phyloP scores from a whole-genome alignment of 2,888 invertebrate genomes.

The Leptopilina drosophilae region DNA sequence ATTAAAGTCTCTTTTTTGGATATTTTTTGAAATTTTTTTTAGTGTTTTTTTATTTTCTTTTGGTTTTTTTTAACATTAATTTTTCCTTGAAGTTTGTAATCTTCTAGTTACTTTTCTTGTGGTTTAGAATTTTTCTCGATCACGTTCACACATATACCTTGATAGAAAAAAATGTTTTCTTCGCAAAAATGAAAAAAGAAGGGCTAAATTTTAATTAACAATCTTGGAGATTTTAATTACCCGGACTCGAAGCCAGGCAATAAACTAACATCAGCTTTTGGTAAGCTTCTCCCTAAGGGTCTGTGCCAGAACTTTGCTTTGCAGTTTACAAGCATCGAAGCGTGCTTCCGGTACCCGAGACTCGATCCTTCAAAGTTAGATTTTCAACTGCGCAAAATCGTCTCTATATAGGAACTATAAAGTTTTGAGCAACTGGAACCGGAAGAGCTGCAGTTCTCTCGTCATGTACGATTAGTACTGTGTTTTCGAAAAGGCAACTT shows the following conservation, averaged over 20 bases:
- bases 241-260: slow-evolving; percentile 1
- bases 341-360: slow-evolving; percentile 53
- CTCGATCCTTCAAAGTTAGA: slow-evolving; percentile 59
- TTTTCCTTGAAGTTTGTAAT: too few relatives aligned
- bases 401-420: not conserved
- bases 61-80: too few relatives aligned
- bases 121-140: too few relatives aligned
- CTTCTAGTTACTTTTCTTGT: too few relatives aligned
- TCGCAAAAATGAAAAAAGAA: not conserved
- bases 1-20: too few relatives aligned
- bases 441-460: slow-evolving; percentile 32
- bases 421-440: slow-evolving; percentile 11
- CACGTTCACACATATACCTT: too few relatives aligned
- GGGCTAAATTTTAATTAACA: not conserved
- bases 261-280: slow-evolving; percentile 31
- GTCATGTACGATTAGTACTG: slow-evolving; percentile 44
- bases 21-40: too few relatives aligned
- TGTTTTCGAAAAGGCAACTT: slow-evolving; percentile 40
- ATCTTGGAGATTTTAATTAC: slow-evolving; percentile 7
- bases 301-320: slow-evolving; percentile 25
- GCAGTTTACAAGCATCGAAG: slow-evolving; percentile 39
- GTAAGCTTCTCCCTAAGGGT: slow-evolving; percentile 25
- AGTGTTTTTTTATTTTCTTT: too few relatives aligned
- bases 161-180: not conserved
- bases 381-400: slow-evolving; percentile 47